phyloP scores from a whole-genome alignment of 1,140 invertebrate species.

The Cataglyphis hispanica region DNA sequence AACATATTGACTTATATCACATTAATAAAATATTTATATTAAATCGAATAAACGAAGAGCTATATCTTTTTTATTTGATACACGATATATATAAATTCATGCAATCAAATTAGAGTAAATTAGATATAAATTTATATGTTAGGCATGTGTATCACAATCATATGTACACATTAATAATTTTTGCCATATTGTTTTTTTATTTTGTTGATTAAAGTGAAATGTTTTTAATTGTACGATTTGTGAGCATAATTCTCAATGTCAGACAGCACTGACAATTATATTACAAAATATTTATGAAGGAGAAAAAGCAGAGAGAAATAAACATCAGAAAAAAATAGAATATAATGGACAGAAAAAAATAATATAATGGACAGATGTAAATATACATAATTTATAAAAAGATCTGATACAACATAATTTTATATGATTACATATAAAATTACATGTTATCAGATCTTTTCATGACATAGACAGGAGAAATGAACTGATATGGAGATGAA shows the following conservation, averaged over 20 bases:
- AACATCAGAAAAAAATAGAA: too few relatives aligned
- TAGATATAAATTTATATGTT: neutral
- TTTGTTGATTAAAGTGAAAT: neutral
- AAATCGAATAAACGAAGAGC: neutral
- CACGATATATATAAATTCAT: neutral
- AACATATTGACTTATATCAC: neutral
- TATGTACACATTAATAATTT: neutral
- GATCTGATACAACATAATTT: too few relatives aligned
- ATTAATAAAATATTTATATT: neutral
- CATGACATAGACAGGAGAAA: neutral
- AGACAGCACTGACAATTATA: neutral
- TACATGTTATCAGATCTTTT: too few relatives aligned
- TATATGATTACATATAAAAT: too few relatives aligned
- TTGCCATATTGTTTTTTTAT: neutral
- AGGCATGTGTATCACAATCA: neutral
- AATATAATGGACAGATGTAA: too few relatives aligned
- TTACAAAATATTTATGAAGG: neutral
- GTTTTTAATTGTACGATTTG: neutral
- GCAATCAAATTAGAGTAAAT: neutral
- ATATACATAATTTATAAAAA: too few relatives aligned
- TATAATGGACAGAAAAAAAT: too few relatives aligned
- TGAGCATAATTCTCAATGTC: too few relatives aligned
- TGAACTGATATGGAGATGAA: slow-evolving; percentile 11
- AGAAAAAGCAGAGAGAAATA: neutral
- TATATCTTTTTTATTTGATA: neutral